These are phyloP conservation scores for Aurelia sp. DNA, from an alignment of 30 jellyfish, hydroid and myxozoan species.

Conservation along the genomic window DNA sequence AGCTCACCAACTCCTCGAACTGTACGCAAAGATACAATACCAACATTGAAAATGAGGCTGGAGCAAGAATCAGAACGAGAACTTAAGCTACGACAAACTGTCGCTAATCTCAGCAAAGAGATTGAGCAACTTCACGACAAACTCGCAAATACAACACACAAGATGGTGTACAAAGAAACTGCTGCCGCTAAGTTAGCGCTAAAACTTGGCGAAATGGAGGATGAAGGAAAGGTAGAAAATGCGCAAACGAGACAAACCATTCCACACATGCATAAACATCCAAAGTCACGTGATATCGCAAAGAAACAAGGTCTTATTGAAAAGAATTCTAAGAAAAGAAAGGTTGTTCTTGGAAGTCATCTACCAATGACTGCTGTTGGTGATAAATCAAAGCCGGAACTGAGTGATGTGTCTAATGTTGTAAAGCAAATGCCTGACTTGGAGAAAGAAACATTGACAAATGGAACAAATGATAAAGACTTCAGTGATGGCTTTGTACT, in stretches of 20 bases:
- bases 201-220: conserved; percentile 69
- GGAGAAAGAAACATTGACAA: neutral
- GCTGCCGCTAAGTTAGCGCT: conserved; percentile 65
- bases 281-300: conserved; percentile 38
- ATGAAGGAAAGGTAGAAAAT: neutral
- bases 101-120: conserved; percentile 54
- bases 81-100: conserved; percentile 47
- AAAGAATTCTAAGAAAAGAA: neutral
- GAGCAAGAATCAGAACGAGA: conserved; percentile 44
- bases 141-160: conserved; percentile 15
- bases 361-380: conserved; percentile 6
- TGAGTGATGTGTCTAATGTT: conserved; percentile 5
- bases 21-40: conserved; percentile 63
- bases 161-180: conserved; percentile 31
- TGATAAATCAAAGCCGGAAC: conserved; percentile 33
- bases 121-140: conserved; percentile 25
- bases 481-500: conserved; percentile 20
- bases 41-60: conserved; percentile 44
- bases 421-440: conserved; percentile 32
- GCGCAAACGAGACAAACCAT: conserved; percentile 27
- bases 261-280: conserved; percentile 60
- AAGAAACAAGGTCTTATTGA: conserved; percentile 49
- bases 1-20: conserved; percentile 30
- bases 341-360: neutral
- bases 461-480: neutral